phyloP scores from a whole-genome alignment of 2,888 invertebrate species.

The Drosophila phalerata region DNA sequence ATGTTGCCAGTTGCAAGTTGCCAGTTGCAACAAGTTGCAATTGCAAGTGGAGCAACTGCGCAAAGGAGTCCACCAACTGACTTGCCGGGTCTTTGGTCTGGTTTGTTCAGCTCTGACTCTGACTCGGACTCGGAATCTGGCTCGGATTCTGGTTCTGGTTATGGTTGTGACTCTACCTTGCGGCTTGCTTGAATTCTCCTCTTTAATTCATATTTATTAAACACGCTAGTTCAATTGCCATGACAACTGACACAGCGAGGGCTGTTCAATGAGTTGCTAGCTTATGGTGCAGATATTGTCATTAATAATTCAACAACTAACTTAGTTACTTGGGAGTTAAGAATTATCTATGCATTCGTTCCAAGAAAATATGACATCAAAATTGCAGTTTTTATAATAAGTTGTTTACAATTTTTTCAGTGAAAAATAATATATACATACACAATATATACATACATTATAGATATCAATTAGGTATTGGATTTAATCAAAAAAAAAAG shows the following conservation, averaged over 20 bases:
- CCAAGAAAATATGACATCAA: too few relatives aligned
- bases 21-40: slow-evolving; percentile 69
- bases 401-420: neutral
- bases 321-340: neutral
- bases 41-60: slow-evolving; percentile 66
- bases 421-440: too few relatives aligned
- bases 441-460: too few relatives aligned
- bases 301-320: too few relatives aligned
- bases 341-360: neutral
- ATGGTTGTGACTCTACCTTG: slow-evolving; percentile 2
- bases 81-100: slow-evolving; percentile 26
- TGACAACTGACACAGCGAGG: slow-evolving; percentile 60
- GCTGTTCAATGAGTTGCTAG: neutral
- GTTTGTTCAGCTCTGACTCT: slow-evolving; percentile 14
- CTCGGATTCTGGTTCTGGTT: slow-evolving; percentile 6
- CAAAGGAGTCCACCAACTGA: slow-evolving; percentile 57
- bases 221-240: slow-evolving; percentile 70
- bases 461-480: too few relatives aligned
- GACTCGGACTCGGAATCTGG: neutral
- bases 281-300: neutral
- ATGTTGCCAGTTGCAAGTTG: neutral
- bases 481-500: too few relatives aligned
- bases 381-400: too few relatives aligned
- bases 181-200: slow-evolving; percentile 29
- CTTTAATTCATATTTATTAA: slow-evolving; percentile 66